Conservation (phyloP, 2,888 invertebrate genomes). For the Galerucella nymphaeae region DNA sequence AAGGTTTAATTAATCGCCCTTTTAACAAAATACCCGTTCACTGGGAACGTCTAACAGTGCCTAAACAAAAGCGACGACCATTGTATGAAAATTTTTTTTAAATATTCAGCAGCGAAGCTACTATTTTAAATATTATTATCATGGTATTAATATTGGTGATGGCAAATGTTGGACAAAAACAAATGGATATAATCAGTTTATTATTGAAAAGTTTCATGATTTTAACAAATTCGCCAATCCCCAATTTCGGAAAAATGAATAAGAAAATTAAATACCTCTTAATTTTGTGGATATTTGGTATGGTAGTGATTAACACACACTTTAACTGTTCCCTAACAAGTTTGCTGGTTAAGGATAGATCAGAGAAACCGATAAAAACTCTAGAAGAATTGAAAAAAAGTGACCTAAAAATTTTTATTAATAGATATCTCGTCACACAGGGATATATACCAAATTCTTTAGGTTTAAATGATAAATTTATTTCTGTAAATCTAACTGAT, state of each 20-base stretch:
- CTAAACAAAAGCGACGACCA: no score
- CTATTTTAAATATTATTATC: no score
- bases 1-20: no score
- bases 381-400: slow-evolving; percentile 22
- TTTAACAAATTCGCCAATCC: neutral
- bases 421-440: neutral
- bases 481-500: neutral
- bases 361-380: slow-evolving; percentile 11
- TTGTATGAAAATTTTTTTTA: no score
- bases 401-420: slow-evolving; percentile 15
- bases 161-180: neutral
- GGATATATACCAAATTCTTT: neutral
- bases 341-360: slow-evolving; percentile 10
- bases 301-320: slow-evolving; percentile 12
- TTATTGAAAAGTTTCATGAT: slow-evolving; percentile 8
- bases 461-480: slow-evolving; percentile 22
- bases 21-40: no score
- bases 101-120: no score
- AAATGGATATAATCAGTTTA: neutral
- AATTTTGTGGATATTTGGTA: slow-evolving; percentile 24
- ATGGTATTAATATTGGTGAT: slow-evolving; percentile 6
- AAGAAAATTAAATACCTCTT: no score
- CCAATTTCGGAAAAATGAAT: slow-evolving; percentile 14
- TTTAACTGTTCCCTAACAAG: slow-evolving; percentile 23
- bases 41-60: no score